Percentiles rank a stretch among this genome's conserved stretches.
phyloP scores from a whole-genome alignment of 2,113 vertebrate genomes.

The Aleadryas rufinucha region DNA sequence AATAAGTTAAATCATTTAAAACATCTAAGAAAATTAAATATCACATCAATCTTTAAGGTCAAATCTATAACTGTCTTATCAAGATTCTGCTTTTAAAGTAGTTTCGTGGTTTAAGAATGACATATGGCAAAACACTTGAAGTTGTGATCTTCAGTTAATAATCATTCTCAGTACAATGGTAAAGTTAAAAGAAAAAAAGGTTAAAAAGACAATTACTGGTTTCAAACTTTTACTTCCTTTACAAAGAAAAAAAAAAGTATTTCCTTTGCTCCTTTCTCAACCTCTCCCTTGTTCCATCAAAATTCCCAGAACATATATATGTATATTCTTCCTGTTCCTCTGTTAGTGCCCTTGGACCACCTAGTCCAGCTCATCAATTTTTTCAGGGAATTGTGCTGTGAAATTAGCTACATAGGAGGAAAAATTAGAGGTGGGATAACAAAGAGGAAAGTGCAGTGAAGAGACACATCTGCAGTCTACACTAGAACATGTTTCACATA shows the following conservation, averaged over 20 bases:
- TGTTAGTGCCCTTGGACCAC: neutral
- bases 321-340: neutral
- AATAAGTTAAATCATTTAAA: neutral
- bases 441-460: neutral
- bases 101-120: neutral
- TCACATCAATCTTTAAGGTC: neutral
- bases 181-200: neutral
- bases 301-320: neutral
- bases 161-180: neutral
- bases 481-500: neutral
- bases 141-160: neutral
- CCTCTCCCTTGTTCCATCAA: neutral
- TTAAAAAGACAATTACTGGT: rapidly evolving
- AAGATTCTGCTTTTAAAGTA: neutral
- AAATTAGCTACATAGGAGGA: neutral
- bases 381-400: neutral
- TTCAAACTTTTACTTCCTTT: neutral
- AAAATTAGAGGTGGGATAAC: neutral
- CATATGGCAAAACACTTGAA: neutral
- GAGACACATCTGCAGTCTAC: neutral
- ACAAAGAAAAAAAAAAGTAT: neutral
- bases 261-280: neutral
- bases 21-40: neutral
- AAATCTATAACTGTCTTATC: neutral
- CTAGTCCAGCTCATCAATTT: neutral